These are phyloP conservation scores for Argentina silus DNA, from an alignment of 2,797 vertebrate species.

Conservation along the genomic window DNA sequence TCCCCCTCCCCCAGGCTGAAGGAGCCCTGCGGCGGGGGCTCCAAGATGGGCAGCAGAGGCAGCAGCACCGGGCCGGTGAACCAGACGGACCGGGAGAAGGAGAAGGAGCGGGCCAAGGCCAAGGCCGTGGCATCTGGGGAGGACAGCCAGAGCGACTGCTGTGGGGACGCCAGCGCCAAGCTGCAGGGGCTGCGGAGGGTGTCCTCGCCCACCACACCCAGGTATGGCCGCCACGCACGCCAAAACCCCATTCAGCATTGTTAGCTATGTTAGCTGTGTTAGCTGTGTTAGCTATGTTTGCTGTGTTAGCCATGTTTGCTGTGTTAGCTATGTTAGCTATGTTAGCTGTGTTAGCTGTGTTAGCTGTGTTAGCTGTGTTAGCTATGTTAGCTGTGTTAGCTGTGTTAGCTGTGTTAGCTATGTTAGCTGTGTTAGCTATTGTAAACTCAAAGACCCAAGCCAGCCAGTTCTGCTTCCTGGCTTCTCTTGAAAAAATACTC, in stretches of 20 bases:
- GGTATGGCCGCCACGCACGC: slow-evolving; percentile 69
- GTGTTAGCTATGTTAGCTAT: no score
- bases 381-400: no score
- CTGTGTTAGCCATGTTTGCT: no score
- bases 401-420: no score
- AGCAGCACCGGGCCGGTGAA: slow-evolving; percentile 85
- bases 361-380: no score
- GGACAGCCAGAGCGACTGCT: slow-evolving; percentile 65
- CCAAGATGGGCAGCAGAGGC: slow-evolving; percentile 59
- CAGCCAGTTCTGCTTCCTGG: no score
- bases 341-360: no score
- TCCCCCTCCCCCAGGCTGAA: slow-evolving; percentile 78
- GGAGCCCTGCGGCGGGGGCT: slow-evolving; percentile 66
- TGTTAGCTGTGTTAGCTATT: no score
- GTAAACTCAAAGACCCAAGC: no score
- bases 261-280: no score
- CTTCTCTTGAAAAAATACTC: no score
- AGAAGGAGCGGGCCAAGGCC: slow-evolving; percentile 96
- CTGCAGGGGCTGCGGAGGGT: slow-evolving; percentile 83
- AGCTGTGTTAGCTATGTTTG: no score
- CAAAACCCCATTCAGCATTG: neutral
- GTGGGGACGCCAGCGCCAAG: slow-evolving; percentile 82
- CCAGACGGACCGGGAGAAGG: slow-evolving; percentile 96
- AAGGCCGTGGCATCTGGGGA: slow-evolving; percentile 85
- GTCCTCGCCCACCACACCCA: slow-evolving; percentile 88